Conservation (phyloP, 2,888 invertebrate genomes). For the Spisula subtruncata region DNA sequence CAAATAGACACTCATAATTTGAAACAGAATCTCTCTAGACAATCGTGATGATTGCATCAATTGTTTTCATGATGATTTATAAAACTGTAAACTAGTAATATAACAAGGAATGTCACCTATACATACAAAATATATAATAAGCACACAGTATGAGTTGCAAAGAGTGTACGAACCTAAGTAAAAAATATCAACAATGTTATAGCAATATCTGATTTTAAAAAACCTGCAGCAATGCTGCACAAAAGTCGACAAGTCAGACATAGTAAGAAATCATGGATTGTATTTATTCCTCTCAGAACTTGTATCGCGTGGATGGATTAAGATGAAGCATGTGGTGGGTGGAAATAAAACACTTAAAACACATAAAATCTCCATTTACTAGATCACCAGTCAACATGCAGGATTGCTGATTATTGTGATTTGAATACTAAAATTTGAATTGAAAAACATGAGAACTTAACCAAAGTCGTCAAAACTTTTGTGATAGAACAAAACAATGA, state of each 20-base stretch:
- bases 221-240: not conserved
- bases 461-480: not conserved
- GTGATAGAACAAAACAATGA: not conserved
- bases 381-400: not conserved
- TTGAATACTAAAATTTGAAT: not conserved
- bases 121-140: not conserved
- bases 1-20: not conserved
- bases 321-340: conserved; percentile 19
- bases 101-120: not conserved
- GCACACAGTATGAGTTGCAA: not conserved
- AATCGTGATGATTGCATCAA: conserved; percentile 13
- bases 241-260: conserved; percentile 1
- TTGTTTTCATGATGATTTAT: not conserved
- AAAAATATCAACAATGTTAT: not conserved
- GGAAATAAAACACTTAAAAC: not conserved
- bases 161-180: not conserved
- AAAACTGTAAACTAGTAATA: not conserved
- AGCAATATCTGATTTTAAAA: conserved; percentile 12
- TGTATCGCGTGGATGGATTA: conserved; percentile 2
- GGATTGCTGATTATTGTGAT: not conserved
- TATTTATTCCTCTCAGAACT: conserved; percentile 9
- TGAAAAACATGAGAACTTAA: not conserved
- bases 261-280: not conserved
- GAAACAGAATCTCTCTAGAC: conserved; percentile 8
- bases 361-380: not conserved